These are phyloP conservation scores for Sebastes hopkinsi DNA, from an alignment of 2,797 vertebrate genomes.

Conservation along the genomic window DNA sequence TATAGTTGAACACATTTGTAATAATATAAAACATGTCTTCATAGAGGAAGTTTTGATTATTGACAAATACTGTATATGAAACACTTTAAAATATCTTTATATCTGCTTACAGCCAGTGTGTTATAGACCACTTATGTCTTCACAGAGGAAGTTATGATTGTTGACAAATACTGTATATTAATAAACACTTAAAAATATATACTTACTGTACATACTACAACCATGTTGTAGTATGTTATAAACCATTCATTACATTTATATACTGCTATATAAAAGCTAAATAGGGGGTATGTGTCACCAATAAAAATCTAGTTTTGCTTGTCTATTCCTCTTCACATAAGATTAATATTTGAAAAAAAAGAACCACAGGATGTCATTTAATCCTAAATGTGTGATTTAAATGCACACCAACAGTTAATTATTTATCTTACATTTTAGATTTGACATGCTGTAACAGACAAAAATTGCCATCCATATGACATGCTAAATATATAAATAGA, in stretches of 20 bases:
- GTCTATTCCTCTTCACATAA: not conserved
- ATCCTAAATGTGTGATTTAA: conserved; percentile 4
- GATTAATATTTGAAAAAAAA: not conserved
- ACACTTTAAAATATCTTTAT: not conserved
- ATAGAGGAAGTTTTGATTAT: not conserved
- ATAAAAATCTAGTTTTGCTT: not conserved
- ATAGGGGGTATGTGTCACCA: not conserved
- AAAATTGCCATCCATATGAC: conserved; percentile 22
- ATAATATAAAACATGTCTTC: not conserved
- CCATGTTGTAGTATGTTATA: too few relatives aligned
- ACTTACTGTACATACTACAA: too few relatives aligned
- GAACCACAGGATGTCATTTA: not conserved
- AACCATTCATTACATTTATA: not conserved
- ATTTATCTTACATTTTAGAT: conserved; percentile 13
- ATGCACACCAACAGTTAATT: conserved; percentile 5
- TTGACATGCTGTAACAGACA: not conserved
- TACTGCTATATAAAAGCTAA: not conserved
- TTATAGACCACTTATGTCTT: not conserved
- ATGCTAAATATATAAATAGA: conserved; percentile 41
- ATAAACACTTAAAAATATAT: too few relatives aligned
- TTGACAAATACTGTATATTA: not conserved
- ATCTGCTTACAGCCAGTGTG: accelerated
- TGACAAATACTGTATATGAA: not conserved
- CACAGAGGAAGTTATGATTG: not conserved
- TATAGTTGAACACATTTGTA: not conserved